Percentiles rank a stretch among this genome's conserved stretches.
These are phyloP conservation scores for Nesogale talazaci DNA, from an alignment of 2,113 vertebrate genomes.

Conservation along the genomic window DNA sequence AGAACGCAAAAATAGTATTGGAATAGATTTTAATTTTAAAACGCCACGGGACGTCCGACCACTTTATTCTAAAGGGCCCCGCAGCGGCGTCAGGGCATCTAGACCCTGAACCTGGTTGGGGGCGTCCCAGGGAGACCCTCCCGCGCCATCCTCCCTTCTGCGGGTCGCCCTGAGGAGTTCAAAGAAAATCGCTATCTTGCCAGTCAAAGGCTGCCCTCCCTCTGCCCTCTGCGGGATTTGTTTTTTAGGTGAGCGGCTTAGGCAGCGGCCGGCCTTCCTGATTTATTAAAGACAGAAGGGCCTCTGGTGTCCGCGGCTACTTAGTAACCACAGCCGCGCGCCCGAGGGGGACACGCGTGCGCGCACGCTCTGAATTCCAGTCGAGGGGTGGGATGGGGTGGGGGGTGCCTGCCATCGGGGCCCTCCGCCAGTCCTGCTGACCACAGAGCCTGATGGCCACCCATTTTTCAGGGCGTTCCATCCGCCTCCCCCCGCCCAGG, in stretches of 20 bases:
- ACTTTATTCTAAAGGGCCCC: not conserved
- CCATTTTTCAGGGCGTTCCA: conserved; percentile 63
- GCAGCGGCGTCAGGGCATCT: not conserved
- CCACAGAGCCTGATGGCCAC: conserved; percentile 39
- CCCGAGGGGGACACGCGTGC: not conserved
- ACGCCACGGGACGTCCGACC: no score
- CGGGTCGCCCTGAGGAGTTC: not conserved
- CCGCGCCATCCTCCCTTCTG: not conserved
- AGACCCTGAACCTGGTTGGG: not conserved
- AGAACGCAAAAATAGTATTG: no score
- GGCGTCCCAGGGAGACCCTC: no score
- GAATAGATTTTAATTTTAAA: no score
- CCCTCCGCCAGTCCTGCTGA: not conserved
- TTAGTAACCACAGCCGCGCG: conserved; percentile 62
- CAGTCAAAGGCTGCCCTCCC: not conserved
- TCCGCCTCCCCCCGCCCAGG: conserved; percentile 26
- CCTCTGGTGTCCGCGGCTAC: not conserved
- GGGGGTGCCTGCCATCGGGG: not conserved
- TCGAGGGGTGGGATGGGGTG: no score
- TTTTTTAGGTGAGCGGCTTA: conserved; percentile 10
- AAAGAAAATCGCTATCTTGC: not conserved
- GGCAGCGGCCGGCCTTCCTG: not conserved
- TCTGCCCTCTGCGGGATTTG: not conserved
- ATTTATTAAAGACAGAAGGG: conserved; percentile 67
- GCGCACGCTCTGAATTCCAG: not conserved